Conservation (phyloP, 2,888 invertebrate species). For the Chrysolina oricalcia region DNA sequence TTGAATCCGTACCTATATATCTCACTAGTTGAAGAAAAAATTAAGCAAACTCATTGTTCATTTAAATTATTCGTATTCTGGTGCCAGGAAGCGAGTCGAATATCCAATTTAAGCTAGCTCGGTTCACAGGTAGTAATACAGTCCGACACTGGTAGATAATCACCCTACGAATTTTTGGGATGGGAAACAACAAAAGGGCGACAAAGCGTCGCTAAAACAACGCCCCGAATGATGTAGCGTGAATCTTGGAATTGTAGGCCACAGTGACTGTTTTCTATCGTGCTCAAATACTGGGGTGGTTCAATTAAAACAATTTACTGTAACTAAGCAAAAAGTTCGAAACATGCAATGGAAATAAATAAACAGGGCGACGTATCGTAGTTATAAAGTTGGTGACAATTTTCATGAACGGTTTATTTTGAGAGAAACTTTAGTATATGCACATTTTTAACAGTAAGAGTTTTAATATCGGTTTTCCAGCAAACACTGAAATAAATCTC, state of each 20-base stretch:
- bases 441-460: slow-evolving; percentile 30
- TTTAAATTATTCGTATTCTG: not conserved
- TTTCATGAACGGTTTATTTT: slow-evolving; percentile 28
- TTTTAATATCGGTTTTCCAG: slow-evolving; percentile 30
- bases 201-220: slow-evolving; percentile 25
- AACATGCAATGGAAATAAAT: slow-evolving; percentile 34
- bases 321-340: slow-evolving; percentile 25
- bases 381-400: slow-evolving; percentile 31
- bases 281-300: slow-evolving; percentile 26
- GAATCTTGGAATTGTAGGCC: slow-evolving; percentile 21
- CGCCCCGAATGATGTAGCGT: slow-evolving; percentile 25
- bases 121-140: slow-evolving; percentile 19
- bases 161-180: slow-evolving; percentile 22
- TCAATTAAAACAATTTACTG: slow-evolving; percentile 31
- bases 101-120: not conserved
- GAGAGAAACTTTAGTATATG: slow-evolving; percentile 28
- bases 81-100: not conserved
- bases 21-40: no score
- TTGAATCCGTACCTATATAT: no score
- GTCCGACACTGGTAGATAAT: slow-evolving; percentile 22
- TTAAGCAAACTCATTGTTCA: not conserved
- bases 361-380: slow-evolving; percentile 15
- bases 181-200: slow-evolving; percentile 20
- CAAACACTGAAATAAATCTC: slow-evolving; percentile 30
- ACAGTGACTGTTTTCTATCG: slow-evolving; percentile 28